Base-by-base conservation (phyloP, 2,113 vertebrate genomes). In the Tamias sibiricus region DNA sequence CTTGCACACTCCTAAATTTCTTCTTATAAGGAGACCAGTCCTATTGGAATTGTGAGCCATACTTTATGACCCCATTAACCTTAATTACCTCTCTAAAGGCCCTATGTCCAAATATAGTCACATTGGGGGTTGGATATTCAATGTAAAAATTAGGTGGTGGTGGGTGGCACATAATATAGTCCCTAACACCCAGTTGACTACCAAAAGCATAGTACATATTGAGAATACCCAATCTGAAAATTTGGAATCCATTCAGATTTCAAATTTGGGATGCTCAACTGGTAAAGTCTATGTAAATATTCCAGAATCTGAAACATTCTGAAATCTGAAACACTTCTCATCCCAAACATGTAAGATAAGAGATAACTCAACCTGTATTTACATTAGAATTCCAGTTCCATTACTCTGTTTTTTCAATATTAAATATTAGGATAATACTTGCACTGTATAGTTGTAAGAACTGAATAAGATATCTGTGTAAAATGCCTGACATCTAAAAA, bases 381-480 rank as follows among this genome's bases (percentile, higher is more conserved):
- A 7, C 54, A 87, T 79, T 37, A 87, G 35, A 79, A 94, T 95
- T 94, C 32, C 49, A 95, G 11, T 49, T 84, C 6, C 52, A 81
- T 66, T 49, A 79, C 26, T 87, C 22, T 93, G 62, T 52, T 81
- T 93, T 91, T 87, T 74, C 62, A 87, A 75, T 12, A 87, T 77
- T 40, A 87, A 85, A 87, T 87, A 59, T 76, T 24, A 81, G 7
- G 32, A 74, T 79, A 91, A 47, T 35, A 92, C 47, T 77, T 59
- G 44, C 32, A 90, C 28, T 62, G 5, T 40, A 66, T 10, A 82
- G 22, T 17, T 87, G 11, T 77, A 77, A 94, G 35, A 90, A 87
- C 16, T 94, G 85, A 91, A 79, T 71, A 81, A 96, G 30, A 95
- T 44, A 87, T 90, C 74, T 75, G 87, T 66, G 20, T 80, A 90